Percentiles rank a stretch among this genome's conserved stretches.
Evolutionary conservation across 2,888 invertebrate species (phyloP).

Genomic region (Diarsia rubi): DNA sequence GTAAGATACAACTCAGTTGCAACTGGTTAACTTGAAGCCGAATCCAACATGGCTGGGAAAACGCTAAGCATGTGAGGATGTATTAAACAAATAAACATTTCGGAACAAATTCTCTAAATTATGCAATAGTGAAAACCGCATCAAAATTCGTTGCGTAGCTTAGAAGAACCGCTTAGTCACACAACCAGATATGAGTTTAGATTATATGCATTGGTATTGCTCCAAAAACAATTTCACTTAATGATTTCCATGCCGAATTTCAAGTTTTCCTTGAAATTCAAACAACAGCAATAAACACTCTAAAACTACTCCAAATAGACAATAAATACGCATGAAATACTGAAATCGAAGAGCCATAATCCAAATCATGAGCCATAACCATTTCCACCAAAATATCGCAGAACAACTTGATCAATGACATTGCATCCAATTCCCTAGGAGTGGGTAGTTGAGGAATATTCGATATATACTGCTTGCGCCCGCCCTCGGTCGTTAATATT

Average conservation of each 20-base stretch:
- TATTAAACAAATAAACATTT: neutral
- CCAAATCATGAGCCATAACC: constrained; percentile 37
- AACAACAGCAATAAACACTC: constrained; percentile 15
- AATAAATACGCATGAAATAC: constrained; percentile 36
- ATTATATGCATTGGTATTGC: neutral
- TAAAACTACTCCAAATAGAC: constrained; percentile 14
- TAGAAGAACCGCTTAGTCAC: neutral
- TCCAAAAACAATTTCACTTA: neutral
- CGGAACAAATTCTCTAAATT: neutral
- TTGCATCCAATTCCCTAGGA: constrained; percentile 41
- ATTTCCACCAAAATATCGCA: constrained; percentile 34
- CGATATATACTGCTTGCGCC: constrained; percentile 30
- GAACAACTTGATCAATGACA: constrained; percentile 46
- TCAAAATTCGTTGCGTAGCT: neutral
- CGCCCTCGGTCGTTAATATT: constrained; percentile 60
- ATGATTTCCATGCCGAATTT: neutral
- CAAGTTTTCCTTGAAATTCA: constrained; percentile 35
- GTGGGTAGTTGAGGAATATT: constrained; percentile 34
- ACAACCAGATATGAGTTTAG: neutral
- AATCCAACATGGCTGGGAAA: too few relatives aligned
- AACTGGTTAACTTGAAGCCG: too few relatives aligned
- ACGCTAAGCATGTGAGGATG: too few relatives aligned
- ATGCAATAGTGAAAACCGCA: neutral
- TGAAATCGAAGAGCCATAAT: constrained; percentile 27
- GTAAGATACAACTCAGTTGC: too few relatives aligned